phyloP scores from a whole-genome alignment of 2,888 invertebrate species.

The Plebejus melissa region DNA sequence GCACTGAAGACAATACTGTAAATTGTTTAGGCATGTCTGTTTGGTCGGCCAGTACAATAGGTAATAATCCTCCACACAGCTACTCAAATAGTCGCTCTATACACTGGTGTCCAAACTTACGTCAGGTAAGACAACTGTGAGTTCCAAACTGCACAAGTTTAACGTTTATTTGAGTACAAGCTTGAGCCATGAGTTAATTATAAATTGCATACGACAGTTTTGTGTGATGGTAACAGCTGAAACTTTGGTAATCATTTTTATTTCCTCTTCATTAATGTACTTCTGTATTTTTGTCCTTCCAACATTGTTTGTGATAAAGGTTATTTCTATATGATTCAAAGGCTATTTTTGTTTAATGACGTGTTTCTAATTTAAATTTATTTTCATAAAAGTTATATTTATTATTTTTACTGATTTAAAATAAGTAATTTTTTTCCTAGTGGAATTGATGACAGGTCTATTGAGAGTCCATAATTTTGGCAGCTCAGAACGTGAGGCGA shows the following conservation, averaged over 20 bases:
- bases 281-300: constrained; percentile 6
- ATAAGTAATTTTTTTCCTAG: constrained; percentile 48
- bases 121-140: constrained; percentile 61
- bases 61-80: constrained; percentile 69
- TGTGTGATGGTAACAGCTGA: constrained; percentile 23
- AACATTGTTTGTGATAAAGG: not conserved
- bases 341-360: not conserved
- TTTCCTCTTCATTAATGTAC: not conserved
- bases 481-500: constrained; percentile 46
- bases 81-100: constrained; percentile 66
- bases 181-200: constrained; percentile 25
- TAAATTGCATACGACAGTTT: constrained; percentile 15
- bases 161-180: not conserved
- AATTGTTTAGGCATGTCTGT: constrained; percentile 82
- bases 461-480: constrained; percentile 47
- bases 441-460: constrained; percentile 53
- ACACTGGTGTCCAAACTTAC: constrained; percentile 72
- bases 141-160: not conserved
- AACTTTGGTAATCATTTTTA: constrained; percentile 20
- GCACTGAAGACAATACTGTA: constrained; percentile 59
- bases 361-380: not conserved
- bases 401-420: constrained; percentile 8
- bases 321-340: not conserved
- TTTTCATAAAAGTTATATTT: not conserved
- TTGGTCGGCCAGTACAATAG: constrained; percentile 84